Evolutionary conservation across 2,113 vertebrate species (phyloP).

Genomic region (Nothobranchius kuhntae): DNA sequence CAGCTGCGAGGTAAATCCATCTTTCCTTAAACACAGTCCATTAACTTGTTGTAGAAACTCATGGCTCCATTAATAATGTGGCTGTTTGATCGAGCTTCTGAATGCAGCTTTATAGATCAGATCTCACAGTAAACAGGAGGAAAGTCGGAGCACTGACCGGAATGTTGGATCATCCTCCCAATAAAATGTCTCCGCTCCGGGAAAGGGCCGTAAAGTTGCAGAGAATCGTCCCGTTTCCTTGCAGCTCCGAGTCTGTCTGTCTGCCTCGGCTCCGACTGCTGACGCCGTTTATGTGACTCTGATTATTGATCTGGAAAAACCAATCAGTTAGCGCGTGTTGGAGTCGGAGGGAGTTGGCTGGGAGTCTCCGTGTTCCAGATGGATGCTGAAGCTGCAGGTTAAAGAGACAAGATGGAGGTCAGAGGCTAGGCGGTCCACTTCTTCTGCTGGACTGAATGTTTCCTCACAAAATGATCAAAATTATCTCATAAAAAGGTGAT

Average conservation of each 20-base stretch:
- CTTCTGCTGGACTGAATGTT: no score
- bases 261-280: constrained; percentile 56
- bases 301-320: constrained; percentile 59
- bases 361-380: neutral
- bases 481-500: neutral
- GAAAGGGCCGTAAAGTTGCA: constrained; percentile 41
- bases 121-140: constrained; percentile 7
- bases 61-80: neutral
- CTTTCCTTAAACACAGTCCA: neutral
- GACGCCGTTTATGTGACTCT: constrained; percentile 50
- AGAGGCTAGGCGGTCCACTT: neutral
- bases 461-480: no score
- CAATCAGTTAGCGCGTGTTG: constrained; percentile 37
- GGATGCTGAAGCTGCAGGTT: neutral
- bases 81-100: constrained; percentile 12
- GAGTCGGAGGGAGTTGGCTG: no score
- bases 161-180: constrained; percentile 30
- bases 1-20: neutral
- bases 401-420: neutral
- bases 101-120: constrained; percentile 35
- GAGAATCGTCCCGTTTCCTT: constrained; percentile 16
- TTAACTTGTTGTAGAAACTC: neutral
- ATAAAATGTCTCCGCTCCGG: constrained; percentile 17
- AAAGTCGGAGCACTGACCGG: constrained; percentile 38
- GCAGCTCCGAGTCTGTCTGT: constrained; percentile 25